Evolutionary conservation across 1,140 invertebrate genomes (phyloP).

Genomic region (Ooceraea biroi): DNA sequence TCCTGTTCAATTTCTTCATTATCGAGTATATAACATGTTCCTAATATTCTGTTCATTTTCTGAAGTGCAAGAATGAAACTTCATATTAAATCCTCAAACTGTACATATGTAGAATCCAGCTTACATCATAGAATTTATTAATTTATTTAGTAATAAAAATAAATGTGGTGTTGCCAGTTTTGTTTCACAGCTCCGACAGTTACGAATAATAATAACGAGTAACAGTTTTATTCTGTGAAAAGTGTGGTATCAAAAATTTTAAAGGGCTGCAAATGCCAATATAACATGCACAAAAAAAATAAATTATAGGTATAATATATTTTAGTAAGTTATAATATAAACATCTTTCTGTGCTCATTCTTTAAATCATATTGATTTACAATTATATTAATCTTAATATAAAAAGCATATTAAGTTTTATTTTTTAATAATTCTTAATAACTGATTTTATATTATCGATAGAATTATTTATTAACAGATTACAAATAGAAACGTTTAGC

Average conservation of each 20-base stretch:
- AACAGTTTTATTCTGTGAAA: constrained; percentile 12
- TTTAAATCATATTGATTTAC: background rate
- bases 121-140: constrained; percentile 50
- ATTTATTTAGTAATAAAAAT: constrained; percentile 54
- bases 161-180: constrained; percentile 8
- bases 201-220: constrained; percentile 15
- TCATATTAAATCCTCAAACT: constrained; percentile 41
- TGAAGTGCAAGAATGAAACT: constrained; percentile 27
- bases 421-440: constrained; percentile 19
- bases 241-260: background rate
- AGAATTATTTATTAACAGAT: constrained; percentile 37
- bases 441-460: constrained; percentile 1
- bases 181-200: background rate
- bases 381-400: background rate
- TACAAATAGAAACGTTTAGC: background rate
- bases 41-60: constrained; percentile 48
- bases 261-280: constrained; percentile 2
- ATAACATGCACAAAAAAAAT: constrained; percentile 40
- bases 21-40: constrained; percentile 49
- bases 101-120: constrained; percentile 33
- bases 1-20: constrained; percentile 21
- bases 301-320: constrained; percentile 28
- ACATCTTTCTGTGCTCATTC: constrained; percentile 35
- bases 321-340: constrained; percentile 30
- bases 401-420: background rate